Evolutionary conservation across 2,113 vertebrate genomes (phyloP), one percentile per base, ranked within the genome.

Genomic region (Thinocorus orbignyianus): DNA sequence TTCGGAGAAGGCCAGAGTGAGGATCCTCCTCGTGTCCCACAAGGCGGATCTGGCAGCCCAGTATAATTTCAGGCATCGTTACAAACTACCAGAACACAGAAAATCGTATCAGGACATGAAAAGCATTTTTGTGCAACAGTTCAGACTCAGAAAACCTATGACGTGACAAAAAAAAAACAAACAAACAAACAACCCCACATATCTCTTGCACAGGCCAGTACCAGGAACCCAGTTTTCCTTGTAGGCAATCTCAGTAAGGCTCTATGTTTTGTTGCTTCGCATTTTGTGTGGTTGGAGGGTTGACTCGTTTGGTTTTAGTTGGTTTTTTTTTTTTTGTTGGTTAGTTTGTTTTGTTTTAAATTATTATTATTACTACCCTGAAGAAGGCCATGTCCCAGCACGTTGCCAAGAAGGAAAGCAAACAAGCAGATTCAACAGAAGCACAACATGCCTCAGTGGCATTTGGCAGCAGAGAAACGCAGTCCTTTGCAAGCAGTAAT

Each of bases 341-440:
- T 42, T 49, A 19, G 16, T 35, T 49, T 68, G 35, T 37, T 39
- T 28, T 62, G 13, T 28, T 51, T 14, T 49, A 28, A 7, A 74
- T 60, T 49, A 55, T 46, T 35, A 62, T 20, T 60, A 72, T 22
- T 31, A 13, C 52, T 62, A 15, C 42, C 33, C 69, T 23, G 48
- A 66, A 82, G 71, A 71, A 51, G 55, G 71, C 77, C 52, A 9
- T 62, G 86, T 76, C 90, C 42, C 71, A 96, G 93, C 86, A 93
- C 0, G 23, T 80, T 92, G 88, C 73, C 66, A 84, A 57, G 44
- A 51, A 10, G 60, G 48, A 91, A 94, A 80, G 78, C 81, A 89
- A 95, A 93, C 64, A 88, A 64, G 72, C 44, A n/a, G 68, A 60
- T 14, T 44, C 31, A 86, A 44, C 44, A 85, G 74, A 57, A 52